Conservation (phyloP, 1,140 invertebrate species). For the Hylyphantes graminicola region DNA sequence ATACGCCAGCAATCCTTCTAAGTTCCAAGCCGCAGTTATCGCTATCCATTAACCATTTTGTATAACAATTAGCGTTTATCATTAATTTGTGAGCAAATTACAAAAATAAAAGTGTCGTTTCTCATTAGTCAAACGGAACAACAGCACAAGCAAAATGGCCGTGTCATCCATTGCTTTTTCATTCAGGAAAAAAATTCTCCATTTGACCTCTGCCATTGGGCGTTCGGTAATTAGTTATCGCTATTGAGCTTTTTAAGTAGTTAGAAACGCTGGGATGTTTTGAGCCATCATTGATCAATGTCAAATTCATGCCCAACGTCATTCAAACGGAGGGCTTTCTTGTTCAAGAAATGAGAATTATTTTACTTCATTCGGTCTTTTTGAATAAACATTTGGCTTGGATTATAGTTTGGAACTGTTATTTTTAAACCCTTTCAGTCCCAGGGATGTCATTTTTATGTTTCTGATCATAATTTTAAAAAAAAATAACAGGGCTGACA, state of each 20-base stretch:
- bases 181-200: slow-evolving; percentile 50
- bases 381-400: no score
- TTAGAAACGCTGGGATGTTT: slow-evolving; percentile 44
- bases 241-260: slow-evolving; percentile 49
- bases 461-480: no score
- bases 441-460: no score
- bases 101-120: slow-evolving; percentile 54
- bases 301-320: slow-evolving; percentile 44
- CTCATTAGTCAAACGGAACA: slow-evolving; percentile 45
- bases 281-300: slow-evolving; percentile 54
- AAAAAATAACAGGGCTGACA: no score
- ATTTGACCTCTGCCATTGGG: slow-evolving; percentile 57
- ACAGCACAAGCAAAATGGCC: slow-evolving; percentile 18
- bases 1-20: slow-evolving; percentile 41
- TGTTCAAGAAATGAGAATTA: slow-evolving; percentile 17
- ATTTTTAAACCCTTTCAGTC: no score
- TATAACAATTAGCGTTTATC: slow-evolving; percentile 45
- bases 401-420: no score
- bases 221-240: slow-evolving; percentile 59
- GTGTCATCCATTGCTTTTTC: slow-evolving; percentile 41
- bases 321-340: slow-evolving; percentile 29
- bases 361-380: no score
- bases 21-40: slow-evolving; percentile 38
- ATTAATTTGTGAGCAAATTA: slow-evolving; percentile 54
- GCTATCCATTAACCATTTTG: slow-evolving; percentile 48